These are phyloP conservation scores for Lytechinus variegatus DNA, from an alignment of 35 echinoderm and acorn worm species.

Conservation along the genomic window DNA sequence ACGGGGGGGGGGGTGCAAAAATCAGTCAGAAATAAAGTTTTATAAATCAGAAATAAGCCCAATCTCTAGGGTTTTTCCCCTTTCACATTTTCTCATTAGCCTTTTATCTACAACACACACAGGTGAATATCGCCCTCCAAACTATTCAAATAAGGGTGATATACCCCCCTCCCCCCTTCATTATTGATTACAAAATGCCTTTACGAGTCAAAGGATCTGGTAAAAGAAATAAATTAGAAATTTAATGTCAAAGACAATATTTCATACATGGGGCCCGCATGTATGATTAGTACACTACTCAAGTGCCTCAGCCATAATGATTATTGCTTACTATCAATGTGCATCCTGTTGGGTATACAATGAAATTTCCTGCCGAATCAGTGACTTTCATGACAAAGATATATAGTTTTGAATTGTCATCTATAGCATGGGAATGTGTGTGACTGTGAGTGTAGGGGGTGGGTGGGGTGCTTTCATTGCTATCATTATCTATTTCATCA, in stretches of 20 bases:
- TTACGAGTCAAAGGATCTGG: neutral
- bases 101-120: no score
- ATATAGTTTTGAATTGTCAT: neutral
- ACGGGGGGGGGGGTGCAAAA: no score
- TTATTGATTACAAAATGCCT: no score
- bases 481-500: no score
- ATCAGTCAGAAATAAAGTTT: no score
- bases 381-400: neutral
- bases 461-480: neutral
- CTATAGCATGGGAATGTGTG: neutral
- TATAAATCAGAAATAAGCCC: no score
- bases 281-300: neutral
- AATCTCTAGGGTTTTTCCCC: no score
- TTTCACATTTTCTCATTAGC: no score
- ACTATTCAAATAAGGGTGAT: no score
- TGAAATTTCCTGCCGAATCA: constrained; percentile 5
- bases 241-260: neutral
- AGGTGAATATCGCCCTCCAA: no score
- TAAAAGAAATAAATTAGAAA: neutral
- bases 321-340: neutral
- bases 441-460: neutral
- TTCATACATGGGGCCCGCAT: neutral
- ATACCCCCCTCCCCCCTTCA: no score
- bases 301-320: neutral
- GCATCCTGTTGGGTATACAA: neutral